A percentile compares a stretch with the other conserved stretches of the same genome.
Conservation (phyloP, 2,888 invertebrate species). For the Micoletzkya japonica region DNA sequence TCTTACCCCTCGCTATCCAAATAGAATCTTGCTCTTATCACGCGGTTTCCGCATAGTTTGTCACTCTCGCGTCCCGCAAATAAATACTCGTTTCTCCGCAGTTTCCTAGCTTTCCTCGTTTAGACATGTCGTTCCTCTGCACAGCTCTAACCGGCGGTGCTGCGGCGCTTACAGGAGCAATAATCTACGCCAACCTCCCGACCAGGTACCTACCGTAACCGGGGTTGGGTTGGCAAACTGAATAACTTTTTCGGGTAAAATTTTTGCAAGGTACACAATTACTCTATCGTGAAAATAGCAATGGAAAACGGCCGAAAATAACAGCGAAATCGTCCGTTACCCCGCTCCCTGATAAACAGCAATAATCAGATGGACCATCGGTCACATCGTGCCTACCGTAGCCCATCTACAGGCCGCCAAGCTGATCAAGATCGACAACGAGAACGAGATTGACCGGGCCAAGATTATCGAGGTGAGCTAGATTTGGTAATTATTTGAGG, state of each 20-base stretch:
- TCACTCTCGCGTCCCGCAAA: too few relatives aligned
- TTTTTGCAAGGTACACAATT: neutral
- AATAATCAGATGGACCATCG: slow-evolving; percentile 44
- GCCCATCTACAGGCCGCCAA: slow-evolving; percentile 41
- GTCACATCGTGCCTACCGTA: slow-evolving; percentile 52
- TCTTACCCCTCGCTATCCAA: too few relatives aligned
- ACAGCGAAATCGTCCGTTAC: neutral
- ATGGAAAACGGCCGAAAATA: too few relatives aligned
- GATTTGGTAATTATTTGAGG: too few relatives aligned
- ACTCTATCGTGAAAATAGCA: neutral
- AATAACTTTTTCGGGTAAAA: neutral
- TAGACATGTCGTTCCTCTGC: slow-evolving; percentile 18
- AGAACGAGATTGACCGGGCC: slow-evolving; percentile 14
- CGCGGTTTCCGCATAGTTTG: too few relatives aligned
- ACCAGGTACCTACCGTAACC: slow-evolving; percentile 36
- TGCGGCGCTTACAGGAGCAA: slow-evolving; percentile 50
- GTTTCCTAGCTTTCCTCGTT: too few relatives aligned
- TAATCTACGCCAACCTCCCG: slow-evolving; percentile 59
- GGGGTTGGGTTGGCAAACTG: neutral
- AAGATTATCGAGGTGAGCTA: slow-evolving; percentile 12
- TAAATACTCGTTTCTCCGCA: too few relatives aligned
- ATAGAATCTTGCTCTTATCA: too few relatives aligned
- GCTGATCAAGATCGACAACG: slow-evolving; percentile 46
- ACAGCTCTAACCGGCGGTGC: slow-evolving; percentile 25
- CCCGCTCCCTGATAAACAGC: neutral